phyloP scores from a whole-genome alignment of 35 echinoderm and acorn worm genomes.

The Amphiura filiformis region DNA sequence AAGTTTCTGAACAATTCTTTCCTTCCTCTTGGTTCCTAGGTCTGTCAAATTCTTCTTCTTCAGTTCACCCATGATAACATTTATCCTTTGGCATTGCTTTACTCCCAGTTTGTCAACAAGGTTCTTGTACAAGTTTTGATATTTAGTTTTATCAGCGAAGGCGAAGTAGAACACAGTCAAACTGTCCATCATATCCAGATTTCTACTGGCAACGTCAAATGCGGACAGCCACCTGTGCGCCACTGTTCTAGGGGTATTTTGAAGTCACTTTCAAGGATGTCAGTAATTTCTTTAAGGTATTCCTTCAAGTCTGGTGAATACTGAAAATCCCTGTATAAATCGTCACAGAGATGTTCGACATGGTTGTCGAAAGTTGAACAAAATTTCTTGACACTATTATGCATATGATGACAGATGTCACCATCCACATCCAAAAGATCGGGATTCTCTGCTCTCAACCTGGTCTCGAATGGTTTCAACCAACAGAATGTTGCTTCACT shows the following conservation, averaged over 20 bases:
- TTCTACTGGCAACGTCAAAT: constrained; percentile 37
- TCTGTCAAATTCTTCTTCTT: constrained; percentile 49
- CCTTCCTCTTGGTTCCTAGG: constrained; percentile 10
- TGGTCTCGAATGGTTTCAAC: constrained; percentile 55
- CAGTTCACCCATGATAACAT: constrained; percentile 26
- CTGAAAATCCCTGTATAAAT: constrained; percentile 3
- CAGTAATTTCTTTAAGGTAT: background rate
- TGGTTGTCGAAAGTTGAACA: constrained; percentile 26
- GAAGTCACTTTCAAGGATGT: background rate
- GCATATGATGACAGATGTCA: constrained; percentile 56
- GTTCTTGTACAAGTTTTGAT: too few species aligned
- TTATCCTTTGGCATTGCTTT: too few species aligned
- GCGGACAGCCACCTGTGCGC: constrained; percentile 51
- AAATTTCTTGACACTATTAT: constrained; percentile 46
- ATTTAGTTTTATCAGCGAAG: constrained; percentile 25
- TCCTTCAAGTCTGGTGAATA: background rate
- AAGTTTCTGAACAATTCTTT: too few species aligned
- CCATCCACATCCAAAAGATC: constrained; percentile 56
- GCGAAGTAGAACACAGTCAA: constrained; percentile 46
- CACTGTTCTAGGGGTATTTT: too few species aligned
- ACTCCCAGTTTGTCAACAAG: too few species aligned
- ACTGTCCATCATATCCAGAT: constrained; percentile 50
- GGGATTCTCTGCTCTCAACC: constrained; percentile 12
- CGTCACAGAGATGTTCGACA: constrained; percentile 44
- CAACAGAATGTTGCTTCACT: too few species aligned